Percentiles rank a stretch among this genome's conserved stretches.
These are phyloP conservation scores for Acanthornis magna DNA, from an alignment of 2,797 vertebrate genomes.

Conservation along the genomic window DNA sequence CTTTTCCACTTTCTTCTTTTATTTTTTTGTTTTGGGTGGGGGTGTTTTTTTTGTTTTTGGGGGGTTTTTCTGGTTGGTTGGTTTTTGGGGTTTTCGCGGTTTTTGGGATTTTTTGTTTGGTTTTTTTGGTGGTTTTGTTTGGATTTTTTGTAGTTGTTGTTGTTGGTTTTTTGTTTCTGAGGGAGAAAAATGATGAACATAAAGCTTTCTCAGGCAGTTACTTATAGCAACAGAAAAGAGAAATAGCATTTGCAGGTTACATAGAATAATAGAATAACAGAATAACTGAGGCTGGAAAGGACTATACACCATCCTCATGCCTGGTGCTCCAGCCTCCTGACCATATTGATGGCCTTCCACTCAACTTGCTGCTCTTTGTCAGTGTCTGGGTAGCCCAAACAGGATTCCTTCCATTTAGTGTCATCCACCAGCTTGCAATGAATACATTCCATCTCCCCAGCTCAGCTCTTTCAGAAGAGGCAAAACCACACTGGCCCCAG, in stretches of 20 bases:
- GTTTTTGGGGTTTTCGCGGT: too few species aligned
- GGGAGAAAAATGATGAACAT: neutral
- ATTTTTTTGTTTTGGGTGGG: too few species aligned
- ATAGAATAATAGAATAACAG: neutral
- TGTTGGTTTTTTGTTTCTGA: too few species aligned
- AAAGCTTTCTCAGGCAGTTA: neutral
- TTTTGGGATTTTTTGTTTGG: too few species aligned
- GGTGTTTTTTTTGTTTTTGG: too few species aligned
- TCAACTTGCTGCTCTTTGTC: neutral
- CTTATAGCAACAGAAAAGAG: neutral
- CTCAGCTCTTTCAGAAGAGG: neutral
- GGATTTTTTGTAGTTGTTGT: too few species aligned
- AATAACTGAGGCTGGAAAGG: neutral
- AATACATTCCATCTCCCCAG: fast-evolving
- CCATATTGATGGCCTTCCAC: neutral
- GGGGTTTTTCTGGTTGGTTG: too few species aligned
- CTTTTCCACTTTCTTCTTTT: neutral
- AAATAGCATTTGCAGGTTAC: neutral
- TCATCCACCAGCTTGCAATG: neutral
- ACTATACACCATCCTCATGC: neutral
- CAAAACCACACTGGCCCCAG: neutral
- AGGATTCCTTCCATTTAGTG: neutral
- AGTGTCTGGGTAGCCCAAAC: neutral
- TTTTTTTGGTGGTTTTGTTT: too few species aligned
- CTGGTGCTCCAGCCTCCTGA: neutral